Evolutionary conservation across 2,113 vertebrate species (phyloP).

Genomic region (Oreochromis niloticus): DNA sequence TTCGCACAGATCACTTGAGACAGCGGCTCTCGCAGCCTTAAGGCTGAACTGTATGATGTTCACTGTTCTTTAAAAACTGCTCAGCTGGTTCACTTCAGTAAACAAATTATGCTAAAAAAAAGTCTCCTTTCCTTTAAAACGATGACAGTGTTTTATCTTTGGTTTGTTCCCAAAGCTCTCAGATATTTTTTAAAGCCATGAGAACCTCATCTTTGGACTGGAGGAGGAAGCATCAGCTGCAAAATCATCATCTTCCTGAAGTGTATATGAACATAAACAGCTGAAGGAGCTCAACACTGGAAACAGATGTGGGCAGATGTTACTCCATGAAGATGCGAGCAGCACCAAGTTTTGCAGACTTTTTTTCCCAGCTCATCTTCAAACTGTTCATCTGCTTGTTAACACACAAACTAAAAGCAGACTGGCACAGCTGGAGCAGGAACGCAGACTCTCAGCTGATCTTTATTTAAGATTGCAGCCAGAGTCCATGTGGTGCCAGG

Average conservation of each 20-base stretch:
- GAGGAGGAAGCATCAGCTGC: background rate
- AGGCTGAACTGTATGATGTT: background rate
- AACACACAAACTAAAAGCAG: background rate
- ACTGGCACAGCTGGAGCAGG: background rate
- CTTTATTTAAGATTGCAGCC: background rate
- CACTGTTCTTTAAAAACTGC: background rate
- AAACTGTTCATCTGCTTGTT: background rate
- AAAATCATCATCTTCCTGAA: background rate
- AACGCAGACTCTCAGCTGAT: background rate
- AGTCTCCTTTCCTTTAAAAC: background rate
- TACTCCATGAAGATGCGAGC: background rate
- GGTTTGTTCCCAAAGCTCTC: background rate
- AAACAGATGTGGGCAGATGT: background rate
- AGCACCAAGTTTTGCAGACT: background rate
- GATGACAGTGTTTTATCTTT: background rate
- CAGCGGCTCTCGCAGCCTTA: background rate
- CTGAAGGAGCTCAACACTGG: background rate
- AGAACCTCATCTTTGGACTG: background rate
- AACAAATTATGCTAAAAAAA: background rate
- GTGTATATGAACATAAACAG: background rate
- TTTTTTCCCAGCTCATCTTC: fast-evolving
- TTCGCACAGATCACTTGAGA: background rate
- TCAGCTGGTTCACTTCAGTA: background rate
- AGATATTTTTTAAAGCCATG: background rate
- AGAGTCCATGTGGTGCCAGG: background rate